Evolutionary conservation across 1,140 invertebrate species (phyloP).

Genomic region (Brachionus manjavacas): DNA sequence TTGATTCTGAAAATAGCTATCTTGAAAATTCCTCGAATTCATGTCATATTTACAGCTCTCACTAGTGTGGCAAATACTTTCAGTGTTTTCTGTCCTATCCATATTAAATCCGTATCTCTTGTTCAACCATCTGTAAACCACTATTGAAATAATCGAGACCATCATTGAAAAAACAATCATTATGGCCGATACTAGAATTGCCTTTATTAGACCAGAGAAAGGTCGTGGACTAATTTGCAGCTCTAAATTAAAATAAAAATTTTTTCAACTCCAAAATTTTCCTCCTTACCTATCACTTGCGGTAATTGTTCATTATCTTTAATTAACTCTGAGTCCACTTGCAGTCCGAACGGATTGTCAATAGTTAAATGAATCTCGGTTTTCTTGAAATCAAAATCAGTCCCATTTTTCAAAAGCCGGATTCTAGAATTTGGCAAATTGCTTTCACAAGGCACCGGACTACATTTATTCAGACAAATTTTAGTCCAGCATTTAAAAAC

Average conservation of each 20-base stretch:
- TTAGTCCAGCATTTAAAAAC: conserved; percentile 1
- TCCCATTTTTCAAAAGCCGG: not conserved
- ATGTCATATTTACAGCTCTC: conserved; percentile 42
- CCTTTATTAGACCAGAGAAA: not conserved
- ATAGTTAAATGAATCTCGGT: not conserved
- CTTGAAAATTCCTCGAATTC: conserved; percentile 23
- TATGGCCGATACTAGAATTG: not conserved
- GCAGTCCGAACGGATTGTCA: conserved; percentile 3
- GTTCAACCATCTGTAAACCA: not conserved
- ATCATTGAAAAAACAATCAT: conserved; percentile 25
- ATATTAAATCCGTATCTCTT: not conserved
- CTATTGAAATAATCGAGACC: conserved; percentile 9
- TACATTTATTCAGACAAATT: conserved; percentile 3
- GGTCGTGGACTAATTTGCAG: not conserved
- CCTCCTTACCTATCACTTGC: not conserved
- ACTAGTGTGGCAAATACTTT: conserved; percentile 25
- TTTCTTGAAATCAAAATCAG: not conserved
- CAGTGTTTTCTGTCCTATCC: not conserved
- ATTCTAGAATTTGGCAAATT: not conserved
- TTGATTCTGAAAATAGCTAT: conserved; percentile 23
- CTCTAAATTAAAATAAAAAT: not conserved
- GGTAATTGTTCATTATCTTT: not conserved
- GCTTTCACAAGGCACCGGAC: not conserved
- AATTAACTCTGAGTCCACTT: not conserved
- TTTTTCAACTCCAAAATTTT: not conserved